Evolutionary conservation across 1,140 invertebrate genomes (phyloP).

Genomic region (Ceratosolen solmsi): DNA sequence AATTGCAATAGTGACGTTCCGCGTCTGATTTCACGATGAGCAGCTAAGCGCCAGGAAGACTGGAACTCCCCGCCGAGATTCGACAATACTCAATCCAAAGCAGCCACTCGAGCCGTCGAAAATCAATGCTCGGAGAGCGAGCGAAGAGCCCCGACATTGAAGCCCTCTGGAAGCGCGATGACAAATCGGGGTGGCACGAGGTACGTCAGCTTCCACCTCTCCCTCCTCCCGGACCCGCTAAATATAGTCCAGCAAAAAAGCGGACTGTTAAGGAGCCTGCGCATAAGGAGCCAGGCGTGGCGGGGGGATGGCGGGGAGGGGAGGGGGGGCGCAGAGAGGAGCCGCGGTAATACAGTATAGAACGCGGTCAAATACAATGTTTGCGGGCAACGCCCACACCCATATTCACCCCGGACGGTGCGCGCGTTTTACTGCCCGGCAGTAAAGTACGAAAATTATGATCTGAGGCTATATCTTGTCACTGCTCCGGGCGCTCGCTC

Average conservation of each 20-base stretch:
- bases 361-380: constrained; percentile 64
- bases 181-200: constrained; percentile 31
- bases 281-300: background rate
- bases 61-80: background rate
- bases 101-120: background rate
- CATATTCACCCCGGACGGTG: constrained; percentile 54
- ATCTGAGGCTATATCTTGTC: constrained; percentile 62
- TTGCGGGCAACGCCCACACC: constrained; percentile 64
- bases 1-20: too few species aligned
- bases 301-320: background rate
- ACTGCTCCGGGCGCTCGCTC: constrained; percentile 61
- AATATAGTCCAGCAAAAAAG: constrained; percentile 15
- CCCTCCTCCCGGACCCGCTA: background rate
- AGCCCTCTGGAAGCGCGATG: background rate
- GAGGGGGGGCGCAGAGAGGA: background rate
- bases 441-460: constrained; percentile 68
- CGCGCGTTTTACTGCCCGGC: constrained; percentile 63
- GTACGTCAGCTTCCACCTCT: background rate
- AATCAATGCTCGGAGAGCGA: background rate
- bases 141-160: background rate
- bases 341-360: constrained; percentile 53
- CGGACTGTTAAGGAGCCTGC: background rate
- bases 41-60: background rate
- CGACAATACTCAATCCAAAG: background rate
- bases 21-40: too few species aligned